Evolutionary conservation across 1,140 invertebrate species (phyloP).

Genomic region (Drosophila bocki): DNA sequence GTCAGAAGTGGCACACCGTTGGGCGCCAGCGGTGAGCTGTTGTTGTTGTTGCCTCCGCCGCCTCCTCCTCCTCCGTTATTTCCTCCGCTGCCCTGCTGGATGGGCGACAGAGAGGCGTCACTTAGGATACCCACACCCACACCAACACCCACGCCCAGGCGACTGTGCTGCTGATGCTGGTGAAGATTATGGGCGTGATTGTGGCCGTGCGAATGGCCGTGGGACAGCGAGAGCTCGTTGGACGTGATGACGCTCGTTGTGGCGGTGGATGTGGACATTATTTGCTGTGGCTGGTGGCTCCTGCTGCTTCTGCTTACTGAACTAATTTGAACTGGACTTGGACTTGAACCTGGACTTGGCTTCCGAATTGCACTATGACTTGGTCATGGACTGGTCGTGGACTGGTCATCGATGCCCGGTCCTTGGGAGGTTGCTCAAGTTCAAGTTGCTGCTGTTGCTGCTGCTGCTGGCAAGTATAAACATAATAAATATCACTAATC

Average conservation of each 20-base stretch:
- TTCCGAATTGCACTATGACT: slow-evolving; percentile 40
- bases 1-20: slow-evolving; percentile 79
- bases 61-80: slow-evolving; percentile 59
- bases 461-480: slow-evolving; percentile 69
- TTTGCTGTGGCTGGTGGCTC: slow-evolving; percentile 18
- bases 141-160: slow-evolving; percentile 55
- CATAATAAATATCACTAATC: slow-evolving; percentile 80
- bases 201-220: slow-evolving; percentile 49
- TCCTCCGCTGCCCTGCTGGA: slow-evolving; percentile 66
- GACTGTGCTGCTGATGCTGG: slow-evolving; percentile 50
- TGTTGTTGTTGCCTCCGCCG: slow-evolving; percentile 50
- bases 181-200: slow-evolving; percentile 45
- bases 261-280: slow-evolving; percentile 81
- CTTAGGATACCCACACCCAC: slow-evolving; percentile 64
- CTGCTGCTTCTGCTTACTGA: slow-evolving; percentile 25
- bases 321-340: slow-evolving; percentile 63
- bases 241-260: slow-evolving; percentile 82
- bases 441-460: slow-evolving; percentile 22
- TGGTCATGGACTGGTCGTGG: slow-evolving; percentile 27
- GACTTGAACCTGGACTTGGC: background rate
- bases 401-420: slow-evolving; percentile 39
- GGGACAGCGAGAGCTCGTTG: slow-evolving; percentile 78
- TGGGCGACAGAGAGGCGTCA: slow-evolving; percentile 74
- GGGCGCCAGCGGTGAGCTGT: slow-evolving; percentile 64
- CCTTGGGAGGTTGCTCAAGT: slow-evolving; percentile 13